Base-by-base conservation (phyloP, 2,113 vertebrate genomes). In the Dromas ardeola region DNA sequence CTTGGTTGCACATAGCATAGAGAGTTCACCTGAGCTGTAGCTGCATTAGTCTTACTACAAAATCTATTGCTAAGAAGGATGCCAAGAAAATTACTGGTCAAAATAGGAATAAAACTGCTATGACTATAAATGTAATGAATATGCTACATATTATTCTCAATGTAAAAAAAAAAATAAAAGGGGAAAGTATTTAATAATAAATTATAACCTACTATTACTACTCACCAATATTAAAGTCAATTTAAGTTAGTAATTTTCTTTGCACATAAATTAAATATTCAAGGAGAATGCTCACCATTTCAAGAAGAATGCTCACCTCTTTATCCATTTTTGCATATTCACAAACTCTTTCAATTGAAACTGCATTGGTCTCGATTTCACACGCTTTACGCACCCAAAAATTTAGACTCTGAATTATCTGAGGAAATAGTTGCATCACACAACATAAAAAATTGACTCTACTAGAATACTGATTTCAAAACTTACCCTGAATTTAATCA, bases 401-500 rank as follows among this genome's bases (percentile, higher is more conserved):
- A 89, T 95, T 98, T 49, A 98, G 90, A 78, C 92, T 97, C 18
- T 96, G 97, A 73, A 97, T 98, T 87, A 98, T 95, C 97, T 98
- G 88, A 32, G 63, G 62, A 82, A 84, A 92, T 36, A 90, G 19
- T 36, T 85, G 26, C 56, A 78, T 49, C 5, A 1, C 4, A 81
- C 25, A 89, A 67, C 1, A 9, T 61, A 79, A 73, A 62, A 62
- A 58, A 8, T 40, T 66, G 9, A 29, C 5, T 77, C 15, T 81
- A 20, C 20, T 66, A 62, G 18, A 88, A 83, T 38, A 34, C 19
- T 62, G 21, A 58, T 55, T 81, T 17, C 52, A 71, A 91, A 69
- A 65, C 18, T 43, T 79, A 84, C 6, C 20, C 13, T 55, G 13
- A 66, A 79, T 38, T 55, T 58, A 40, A 79, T 49, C 2, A 69